Evolutionary conservation across 2,797 vertebrate species (phyloP), one percentile per base, ranked within the genome.

Genomic region (Sandelia bainsii): DNA sequence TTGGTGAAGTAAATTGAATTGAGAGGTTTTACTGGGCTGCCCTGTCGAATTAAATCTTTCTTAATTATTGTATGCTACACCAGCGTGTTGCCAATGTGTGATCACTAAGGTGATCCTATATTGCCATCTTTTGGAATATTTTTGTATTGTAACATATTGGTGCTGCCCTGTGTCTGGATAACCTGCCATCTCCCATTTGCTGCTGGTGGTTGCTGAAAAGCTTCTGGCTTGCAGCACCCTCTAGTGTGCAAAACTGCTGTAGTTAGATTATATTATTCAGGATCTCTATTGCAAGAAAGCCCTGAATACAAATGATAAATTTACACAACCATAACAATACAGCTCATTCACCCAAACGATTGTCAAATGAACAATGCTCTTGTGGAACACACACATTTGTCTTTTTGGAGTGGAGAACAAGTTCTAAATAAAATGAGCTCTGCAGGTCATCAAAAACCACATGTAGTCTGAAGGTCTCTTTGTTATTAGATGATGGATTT

Each of bases 91-190:
- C 14, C 2, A 6, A 29, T 25, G 61, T 40, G 59, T 39, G 37
- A 32, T 23, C 56, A 45, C 23, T 19, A 76, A 8, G 25, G 16
- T 39, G 13, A 53, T 82, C 72, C 81, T 80, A 51, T 54, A 86
- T 71, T 86, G 89, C 91, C 91, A 87, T 81, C 91, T 92, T 29
- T 81, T 75, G 92, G 89, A 67, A 58, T 57, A 52, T 37, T 49
- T 68, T 9, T 27, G 82, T 72, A 87, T 23, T 80, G 84, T 62
- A n/a, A 45, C 79, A 46, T 53, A 49, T 59, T 54, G 42, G 62
- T 62, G 72, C 69, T 78, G 62, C 42, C 48, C 6, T 19, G 8
- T 29, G 37, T 56, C 50, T 8, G 39, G 17, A 62, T 51, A 7
- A n/a, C 17, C 6, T 14, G 12, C 51, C 25, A 22, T 2, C 29